Conservation (phyloP, 2,797 vertebrate species). For the Geotrypetes seraphini region DNA sequence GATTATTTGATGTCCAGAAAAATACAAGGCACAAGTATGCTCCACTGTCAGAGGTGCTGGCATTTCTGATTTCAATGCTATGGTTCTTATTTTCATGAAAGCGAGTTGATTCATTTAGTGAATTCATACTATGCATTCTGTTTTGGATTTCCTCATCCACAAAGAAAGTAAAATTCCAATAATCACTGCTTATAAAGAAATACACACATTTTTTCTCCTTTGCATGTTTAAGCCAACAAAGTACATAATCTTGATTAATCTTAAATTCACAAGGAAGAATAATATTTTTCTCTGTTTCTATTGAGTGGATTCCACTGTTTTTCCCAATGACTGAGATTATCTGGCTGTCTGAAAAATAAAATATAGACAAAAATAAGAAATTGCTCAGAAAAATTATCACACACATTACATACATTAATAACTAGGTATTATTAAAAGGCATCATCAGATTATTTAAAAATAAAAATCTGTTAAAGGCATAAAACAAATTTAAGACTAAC, state of each 20-base stretch:
- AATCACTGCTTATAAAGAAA: neutral
- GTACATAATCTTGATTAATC: rapidly evolving
- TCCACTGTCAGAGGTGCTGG: neutral
- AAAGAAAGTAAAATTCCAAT: neutral
- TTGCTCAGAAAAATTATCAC: neutral
- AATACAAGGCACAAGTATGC: conserved; percentile 7
- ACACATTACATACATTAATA: too few relatives aligned
- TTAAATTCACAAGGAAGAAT: conserved; percentile 1
- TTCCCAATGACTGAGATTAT: neutral
- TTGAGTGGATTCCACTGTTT: rapidly evolving
- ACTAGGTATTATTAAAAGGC: too few relatives aligned
- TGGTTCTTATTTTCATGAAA: rapidly evolving
- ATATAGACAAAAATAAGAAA: neutral
- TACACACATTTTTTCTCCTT: neutral
- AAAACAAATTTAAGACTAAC: too few relatives aligned
- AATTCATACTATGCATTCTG: neutral
- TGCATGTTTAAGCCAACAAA: conserved; percentile 9
- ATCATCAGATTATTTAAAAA: too few relatives aligned
- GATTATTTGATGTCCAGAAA: rapidly evolving
- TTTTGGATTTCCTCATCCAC: neutral
- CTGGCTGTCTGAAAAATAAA: neutral
- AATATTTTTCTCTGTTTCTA: neutral
- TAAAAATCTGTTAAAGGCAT: too few relatives aligned
- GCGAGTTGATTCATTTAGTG: rapidly evolving
- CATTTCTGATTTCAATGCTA: neutral